Percentiles rank a stretch among this genome's conserved stretches.
These are phyloP conservation scores for Bombus impatiens DNA, from an alignment of 1,140 invertebrate genomes.

Conservation along the genomic window DNA sequence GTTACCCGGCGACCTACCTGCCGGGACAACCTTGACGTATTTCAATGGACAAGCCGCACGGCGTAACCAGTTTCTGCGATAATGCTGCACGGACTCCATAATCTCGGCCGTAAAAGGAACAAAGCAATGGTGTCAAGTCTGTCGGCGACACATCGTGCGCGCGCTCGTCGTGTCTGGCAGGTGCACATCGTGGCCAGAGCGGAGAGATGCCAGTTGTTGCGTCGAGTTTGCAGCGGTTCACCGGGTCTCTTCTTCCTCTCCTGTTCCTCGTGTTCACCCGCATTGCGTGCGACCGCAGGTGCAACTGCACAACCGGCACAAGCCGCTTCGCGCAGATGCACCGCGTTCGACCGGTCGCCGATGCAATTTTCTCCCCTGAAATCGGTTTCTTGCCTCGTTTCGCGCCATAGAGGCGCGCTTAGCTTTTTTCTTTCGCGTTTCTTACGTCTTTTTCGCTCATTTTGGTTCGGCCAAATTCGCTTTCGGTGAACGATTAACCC, in stretches of 20 bases:
- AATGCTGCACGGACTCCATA: constrained; percentile 60
- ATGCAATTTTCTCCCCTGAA: constrained; percentile 38
- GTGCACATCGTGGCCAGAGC: background rate
- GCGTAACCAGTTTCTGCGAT: constrained; percentile 65
- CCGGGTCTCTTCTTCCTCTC: background rate
- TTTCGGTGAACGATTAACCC: no score
- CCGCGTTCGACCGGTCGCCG: constrained; percentile 8
- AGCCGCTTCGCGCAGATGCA: constrained; percentile 10
- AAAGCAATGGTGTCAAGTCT: constrained; percentile 68
- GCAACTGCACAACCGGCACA: constrained; percentile 35
- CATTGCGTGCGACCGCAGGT: constrained; percentile 38
- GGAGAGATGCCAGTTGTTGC: constrained; percentile 5
- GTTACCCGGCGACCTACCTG: constrained; percentile 61
- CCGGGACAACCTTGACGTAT: constrained; percentile 63
- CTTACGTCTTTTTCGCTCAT: no score
- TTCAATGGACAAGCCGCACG: constrained; percentile 50
- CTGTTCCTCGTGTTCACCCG: constrained; percentile 18
- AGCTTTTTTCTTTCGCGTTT: background rate
- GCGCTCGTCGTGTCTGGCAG: constrained; percentile 16
- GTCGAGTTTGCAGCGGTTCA: background rate
- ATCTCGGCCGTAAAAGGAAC: constrained; percentile 68
- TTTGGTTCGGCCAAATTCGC: background rate
- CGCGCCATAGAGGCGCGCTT: no score
- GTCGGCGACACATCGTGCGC: constrained; percentile 44
- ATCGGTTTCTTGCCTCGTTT: constrained; percentile 4